Base-by-base conservation (phyloP, 2,888 invertebrate species). In the Isotomurus palustris region DNA sequence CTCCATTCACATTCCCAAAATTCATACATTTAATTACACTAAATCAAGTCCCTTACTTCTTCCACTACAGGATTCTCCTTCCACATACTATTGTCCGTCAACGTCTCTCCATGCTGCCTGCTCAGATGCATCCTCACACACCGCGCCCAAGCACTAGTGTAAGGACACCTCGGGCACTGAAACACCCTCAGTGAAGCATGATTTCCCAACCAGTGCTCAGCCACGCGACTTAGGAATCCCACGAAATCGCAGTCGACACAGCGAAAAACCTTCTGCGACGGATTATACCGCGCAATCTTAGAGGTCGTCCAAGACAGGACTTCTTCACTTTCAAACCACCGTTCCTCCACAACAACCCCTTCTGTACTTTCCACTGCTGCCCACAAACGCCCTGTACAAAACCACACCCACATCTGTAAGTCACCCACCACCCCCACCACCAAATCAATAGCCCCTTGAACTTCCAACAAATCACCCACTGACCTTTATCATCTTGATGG, bases 231-330 rank as follows among this genome's bases (percentile, higher is more conserved):
- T 61, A 86, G 78, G 75, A 85, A 85, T 22, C 86, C 86, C 17
- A 85, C 84, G 76, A 84, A 85, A 73, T 86, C 85, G 76, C 87
- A 87, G 73, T 86, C 86, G 47, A 83, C 80, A 76, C 87, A 86
- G 72, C 85, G 81, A 77, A 86, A 86, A 53, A 86, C 78, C 59
- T 86, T 84, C 75, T 86, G 86, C 56, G 83, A 81, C 2, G 85
- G 84, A 77, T 86, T 87, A 77, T 87, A 89, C 68, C 86, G 84
- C 53, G 88, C 88, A 62, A 89, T 82, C 76, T 87, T 86, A 38
- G 88, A 88, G 72, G 84, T 84, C 60, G 86, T 86, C 84, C 86
- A 87, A 62, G 82, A 81, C 58, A 87, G 78, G 62, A 80, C 80
- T 73, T 86, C 85, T 68, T 86, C 85, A 69, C 84, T 85, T 49